Evolutionary conservation across 2,113 vertebrate genomes (phyloP), one percentile per base, ranked within the genome.

Genomic region (Actinemys pallida): DNA sequence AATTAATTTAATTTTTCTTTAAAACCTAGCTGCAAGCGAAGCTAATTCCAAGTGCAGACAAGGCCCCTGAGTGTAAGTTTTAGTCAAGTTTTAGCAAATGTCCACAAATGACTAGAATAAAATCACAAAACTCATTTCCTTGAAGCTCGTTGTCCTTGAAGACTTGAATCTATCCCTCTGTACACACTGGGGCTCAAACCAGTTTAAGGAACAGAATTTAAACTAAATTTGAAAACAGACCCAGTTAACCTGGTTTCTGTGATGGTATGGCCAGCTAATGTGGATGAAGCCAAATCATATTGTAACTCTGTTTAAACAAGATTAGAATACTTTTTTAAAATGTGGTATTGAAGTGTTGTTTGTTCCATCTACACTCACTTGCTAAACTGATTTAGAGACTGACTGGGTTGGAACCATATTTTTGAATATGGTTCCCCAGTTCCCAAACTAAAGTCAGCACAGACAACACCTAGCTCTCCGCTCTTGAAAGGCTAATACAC

Each of bases 401-500:
- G 42, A 47, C 22, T 78, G 47, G 39, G 75, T 47, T 78, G 42
- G 75, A 47, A 45, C 42, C 42, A 47, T 14, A 25, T 45, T 76
- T 76, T 76, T 76, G 22, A 45, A 76, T 45, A 76, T 42, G 39
- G 24, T 45, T 76, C 16, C 39, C 8, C 88, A 29, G 5, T 75
- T 4, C 80, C 84, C 50, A 1, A 59, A 90, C 42, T 78, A 83
- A 12, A 31, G 22, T 45, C 22, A 83, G 86, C 83, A 92, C 5
- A 82, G 89, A 54, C 47, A 45, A 7, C 82, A 83, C 88, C 91
- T 92, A 81, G 12, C 8, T 93, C 88, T 92, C n/a, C 56, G 59
- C 35, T 94, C 80, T 35, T 84, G 87, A 93, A 93, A 90, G 76
- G 79, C 50, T 72, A 39, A 72, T 8, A 19, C 35, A 72, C 8